These are phyloP conservation scores for Calosoma granatense DNA, from an alignment of 1,140 invertebrate genomes.

Conservation along the genomic window DNA sequence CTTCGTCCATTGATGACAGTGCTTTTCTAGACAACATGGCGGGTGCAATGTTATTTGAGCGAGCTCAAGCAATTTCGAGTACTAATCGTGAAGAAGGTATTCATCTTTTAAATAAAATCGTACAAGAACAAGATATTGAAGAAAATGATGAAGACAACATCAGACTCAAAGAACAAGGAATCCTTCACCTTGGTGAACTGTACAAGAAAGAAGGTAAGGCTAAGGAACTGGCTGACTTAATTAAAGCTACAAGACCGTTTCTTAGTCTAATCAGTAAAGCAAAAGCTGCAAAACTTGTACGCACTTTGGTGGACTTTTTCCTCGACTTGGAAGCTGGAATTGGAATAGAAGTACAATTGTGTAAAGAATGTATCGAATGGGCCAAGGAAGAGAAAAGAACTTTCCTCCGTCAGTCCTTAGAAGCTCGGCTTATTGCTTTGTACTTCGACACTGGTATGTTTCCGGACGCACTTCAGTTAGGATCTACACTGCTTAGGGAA, in stretches of 20 bases:
- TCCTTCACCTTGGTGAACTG: slow-evolving; percentile 77
- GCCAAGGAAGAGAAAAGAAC: slow-evolving; percentile 95
- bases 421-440: slow-evolving; percentile 84
- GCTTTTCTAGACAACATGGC: slow-evolving; percentile 54
- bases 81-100: slow-evolving; percentile 58
- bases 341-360: slow-evolving; percentile 81
- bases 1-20: slow-evolving; percentile 27
- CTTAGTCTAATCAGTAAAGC: slow-evolving; percentile 93
- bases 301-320: slow-evolving; percentile 94
- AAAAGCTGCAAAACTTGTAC: slow-evolving; percentile 95
- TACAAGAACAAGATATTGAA: slow-evolving; percentile 54
- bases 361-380: slow-evolving; percentile 99
- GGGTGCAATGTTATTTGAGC: slow-evolving; percentile 76
- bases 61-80: slow-evolving; percentile 58
- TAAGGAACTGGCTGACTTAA: slow-evolving; percentile 86
- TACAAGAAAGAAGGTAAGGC: slow-evolving; percentile 89
- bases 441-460: slow-evolving; percentile 92
- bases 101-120: slow-evolving; percentile 58
- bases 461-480: slow-evolving; percentile 72
- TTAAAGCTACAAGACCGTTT: slow-evolving; percentile 89
- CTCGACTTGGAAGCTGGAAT: slow-evolving; percentile 91
- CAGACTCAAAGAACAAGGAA: slow-evolving; percentile 79
- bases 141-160: slow-evolving; percentile 80
- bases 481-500: slow-evolving; percentile 80
- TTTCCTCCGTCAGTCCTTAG: slow-evolving; percentile 91